phyloP scores from a whole-genome alignment of 2,888 invertebrate species.

The Stenurella melanura region DNA sequence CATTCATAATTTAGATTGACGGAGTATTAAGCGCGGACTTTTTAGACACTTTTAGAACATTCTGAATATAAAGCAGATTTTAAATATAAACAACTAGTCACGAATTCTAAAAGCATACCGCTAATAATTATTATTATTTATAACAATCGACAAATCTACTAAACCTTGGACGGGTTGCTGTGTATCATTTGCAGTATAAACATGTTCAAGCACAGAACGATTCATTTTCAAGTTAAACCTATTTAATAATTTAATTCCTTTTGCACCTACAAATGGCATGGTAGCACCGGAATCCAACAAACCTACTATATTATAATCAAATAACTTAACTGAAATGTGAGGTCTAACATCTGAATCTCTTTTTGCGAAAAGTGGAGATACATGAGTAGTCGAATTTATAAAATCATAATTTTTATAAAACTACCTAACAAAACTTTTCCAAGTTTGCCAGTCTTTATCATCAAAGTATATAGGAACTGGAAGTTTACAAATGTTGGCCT shows the following conservation, averaged over 20 bases:
- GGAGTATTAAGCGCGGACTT: no score
- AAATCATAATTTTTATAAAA: slow-evolving; percentile 10
- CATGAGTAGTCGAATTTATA: slow-evolving; percentile 8
- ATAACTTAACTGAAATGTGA: slow-evolving; percentile 29
- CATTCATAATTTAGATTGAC: no score
- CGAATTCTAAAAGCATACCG: no score
- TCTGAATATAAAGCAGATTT: no score
- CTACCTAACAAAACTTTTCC: background rate
- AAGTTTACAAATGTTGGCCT: background rate
- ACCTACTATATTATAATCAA: slow-evolving; percentile 32
- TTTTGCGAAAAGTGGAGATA: slow-evolving; percentile 29
- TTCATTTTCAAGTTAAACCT: slow-evolving; percentile 15
- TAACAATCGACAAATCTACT: no score
- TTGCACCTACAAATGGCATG: slow-evolving; percentile 38
- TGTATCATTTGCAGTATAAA: slow-evolving; percentile 43
- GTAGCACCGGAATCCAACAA: slow-evolving; percentile 48
- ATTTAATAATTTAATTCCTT: slow-evolving; percentile 31
- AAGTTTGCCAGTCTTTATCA: background rate
- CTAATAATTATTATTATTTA: no score
- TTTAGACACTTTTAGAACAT: no score
- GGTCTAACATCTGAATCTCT: background rate
- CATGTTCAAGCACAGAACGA: background rate
- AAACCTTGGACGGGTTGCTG: slow-evolving; percentile 25
- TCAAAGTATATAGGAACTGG: background rate
- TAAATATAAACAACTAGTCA: no score